phyloP scores from a whole-genome alignment of 2,888 invertebrate species.

The Meghimatium bilineatum region DNA sequence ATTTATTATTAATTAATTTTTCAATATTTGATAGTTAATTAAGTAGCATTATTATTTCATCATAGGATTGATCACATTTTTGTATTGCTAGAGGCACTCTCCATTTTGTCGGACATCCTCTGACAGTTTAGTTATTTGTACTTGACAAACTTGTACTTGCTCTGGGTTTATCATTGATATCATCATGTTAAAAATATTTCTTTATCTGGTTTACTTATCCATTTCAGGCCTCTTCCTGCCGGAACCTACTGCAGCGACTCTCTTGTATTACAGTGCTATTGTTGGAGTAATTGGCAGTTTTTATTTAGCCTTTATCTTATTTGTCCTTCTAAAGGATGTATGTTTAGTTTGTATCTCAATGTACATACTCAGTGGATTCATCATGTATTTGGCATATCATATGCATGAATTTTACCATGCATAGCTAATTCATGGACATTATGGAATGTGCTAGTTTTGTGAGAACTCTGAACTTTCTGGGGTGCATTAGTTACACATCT shows the following conservation, averaged over 20 bases:
- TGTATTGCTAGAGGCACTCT: no score
- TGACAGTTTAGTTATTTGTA: no score
- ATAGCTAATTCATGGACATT: background rate
- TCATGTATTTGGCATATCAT: conserved; percentile 43
- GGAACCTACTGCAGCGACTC: conserved; percentile 41
- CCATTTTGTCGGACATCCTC: no score
- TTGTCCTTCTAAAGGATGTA: conserved; percentile 85
- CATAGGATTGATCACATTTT: no score
- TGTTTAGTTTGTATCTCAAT: conserved; percentile 89
- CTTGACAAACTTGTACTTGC: no score
- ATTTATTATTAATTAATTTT: no score
- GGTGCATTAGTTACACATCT: no score
- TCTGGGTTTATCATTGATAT: no score
- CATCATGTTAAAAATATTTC: background rate
- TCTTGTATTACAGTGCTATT: conserved; percentile 79
- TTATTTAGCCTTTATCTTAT: conserved; percentile 88
- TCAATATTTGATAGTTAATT: no score
- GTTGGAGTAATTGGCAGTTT: conserved; percentile 83
- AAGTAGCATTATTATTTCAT: no score
- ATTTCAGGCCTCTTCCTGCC: conserved; percentile 56
- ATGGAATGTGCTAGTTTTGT: no score
- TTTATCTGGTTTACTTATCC: background rate
- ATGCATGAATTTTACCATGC: conserved; percentile 14
- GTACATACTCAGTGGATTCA: conserved; percentile 82
- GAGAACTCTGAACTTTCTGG: no score